Base-by-base conservation (phyloP, 2,797 vertebrate genomes). In the Sphenodon punctatus region DNA sequence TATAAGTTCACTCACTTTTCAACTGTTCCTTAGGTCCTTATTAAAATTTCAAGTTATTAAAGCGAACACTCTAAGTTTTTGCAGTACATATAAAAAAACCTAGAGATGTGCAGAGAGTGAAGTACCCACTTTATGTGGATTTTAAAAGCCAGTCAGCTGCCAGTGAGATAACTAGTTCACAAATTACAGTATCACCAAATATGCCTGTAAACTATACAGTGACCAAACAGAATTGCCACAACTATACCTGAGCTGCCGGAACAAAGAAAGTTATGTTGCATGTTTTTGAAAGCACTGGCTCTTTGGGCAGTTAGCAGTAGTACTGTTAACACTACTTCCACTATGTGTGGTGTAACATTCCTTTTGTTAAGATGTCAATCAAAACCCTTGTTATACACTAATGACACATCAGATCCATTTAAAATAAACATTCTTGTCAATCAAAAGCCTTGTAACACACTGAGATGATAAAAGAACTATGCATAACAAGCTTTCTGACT, bases 1-100 rank as follows among this genome's bases (percentile, higher is more conserved):
- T 96, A 93, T 67, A 95, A 95, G 93, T 96, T 96, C 93, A 90
- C 91, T 93, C 86, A 94, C 90, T 95, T 91, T 93, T 94, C 95
- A 94, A 91, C 92, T 93, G 85, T 94, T 95, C 95, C 94, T 96
- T 93, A 95, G 94, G 90, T 92, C 90, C 94, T 95, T 96, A 96
- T 96, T 95, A 96, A 95, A 96, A 94, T 95, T 95, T 94, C 92
- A 95, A 84, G 87, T 92, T 96, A 95, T 94, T 95, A 95, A 95
- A 96, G 85, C 86, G 82, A 96, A 95, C 93, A 94, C 90, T 83
- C 38, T n/a, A 71, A 72, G 20, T 89, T 91, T 87, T 93, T 73
- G 6, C 87, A 89, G 72, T 77, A 90, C 81, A 87, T 78, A 90
- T 79, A 93, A 95, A 91, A 93, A 91, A 93, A 95, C 91, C 77